A percentile compares a stretch with the other conserved stretches of the same genome.
Evolutionary conservation across 2,113 vertebrate species (phyloP).

Genomic region (Gambusia affinis): DNA sequence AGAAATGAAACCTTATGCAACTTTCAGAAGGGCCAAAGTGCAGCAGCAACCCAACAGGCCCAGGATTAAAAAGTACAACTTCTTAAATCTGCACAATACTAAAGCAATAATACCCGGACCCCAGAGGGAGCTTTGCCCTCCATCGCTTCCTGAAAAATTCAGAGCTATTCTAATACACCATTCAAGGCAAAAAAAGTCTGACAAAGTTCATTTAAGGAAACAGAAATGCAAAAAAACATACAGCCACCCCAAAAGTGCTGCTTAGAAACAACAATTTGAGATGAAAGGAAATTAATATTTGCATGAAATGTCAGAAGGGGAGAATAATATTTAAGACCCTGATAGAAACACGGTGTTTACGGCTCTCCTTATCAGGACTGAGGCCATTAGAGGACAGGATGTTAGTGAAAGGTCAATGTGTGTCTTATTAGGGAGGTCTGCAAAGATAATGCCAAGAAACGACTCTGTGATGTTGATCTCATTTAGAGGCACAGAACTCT

Average conservation of each 20-base stretch:
- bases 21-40: neutral
- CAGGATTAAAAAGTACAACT: neutral
- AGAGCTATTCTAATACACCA: slow-evolving; percentile 13
- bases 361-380: neutral
- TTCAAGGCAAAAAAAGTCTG: neutral
- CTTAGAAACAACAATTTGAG: neutral
- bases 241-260: no score
- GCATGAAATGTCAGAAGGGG: neutral
- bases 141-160: slow-evolving; percentile 20
- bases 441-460: neutral
- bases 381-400: neutral
- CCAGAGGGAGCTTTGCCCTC: neutral
- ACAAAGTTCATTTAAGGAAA: neutral
- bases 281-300: neutral
- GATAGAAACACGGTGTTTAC: neutral
- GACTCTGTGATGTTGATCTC: neutral
- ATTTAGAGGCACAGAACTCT: neutral
- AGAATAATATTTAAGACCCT: no score
- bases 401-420: neutral
- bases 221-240: slow-evolving; percentile 5
- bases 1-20: slow-evolving; percentile 1
- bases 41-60: neutral
- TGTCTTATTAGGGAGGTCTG: neutral
- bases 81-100: neutral
- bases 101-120: neutral